Percentiles rank a stretch among this genome's conserved stretches.
phyloP scores from a whole-genome alignment of 2,113 vertebrate genomes.

The Gulo gulo region DNA sequence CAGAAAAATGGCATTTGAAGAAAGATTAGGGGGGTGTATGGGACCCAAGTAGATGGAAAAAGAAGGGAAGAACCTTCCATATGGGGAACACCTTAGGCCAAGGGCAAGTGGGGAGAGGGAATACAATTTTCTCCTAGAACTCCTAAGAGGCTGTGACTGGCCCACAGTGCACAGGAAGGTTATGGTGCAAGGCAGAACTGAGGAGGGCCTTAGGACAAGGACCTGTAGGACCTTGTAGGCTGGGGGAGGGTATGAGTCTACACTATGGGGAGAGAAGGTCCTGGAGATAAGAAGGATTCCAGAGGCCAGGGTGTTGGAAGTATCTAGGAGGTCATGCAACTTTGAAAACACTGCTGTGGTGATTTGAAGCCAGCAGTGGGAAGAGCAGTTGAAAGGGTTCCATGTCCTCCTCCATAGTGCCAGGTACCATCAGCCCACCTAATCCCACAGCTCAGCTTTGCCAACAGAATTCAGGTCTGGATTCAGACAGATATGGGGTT shows the following conservation, averaged over 20 bases:
- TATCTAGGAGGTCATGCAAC: too few relatives aligned
- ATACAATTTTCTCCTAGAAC: neutral
- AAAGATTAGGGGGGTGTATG: too few relatives aligned
- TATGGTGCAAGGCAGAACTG: too few relatives aligned
- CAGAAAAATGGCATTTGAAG: neutral
- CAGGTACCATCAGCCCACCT: neutral
- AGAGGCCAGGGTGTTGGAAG: neutral
- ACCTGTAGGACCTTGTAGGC: neutral
- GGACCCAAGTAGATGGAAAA: neutral
- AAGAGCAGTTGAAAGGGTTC: neutral
- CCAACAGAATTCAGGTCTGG: neutral
- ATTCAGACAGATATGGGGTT: neutral
- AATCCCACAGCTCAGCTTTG: neutral
- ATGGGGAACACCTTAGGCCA: neutral
- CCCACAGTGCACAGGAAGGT: neutral
- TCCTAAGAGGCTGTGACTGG: too few relatives aligned
- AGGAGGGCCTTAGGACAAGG: neutral
- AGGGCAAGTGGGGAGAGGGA: neutral
- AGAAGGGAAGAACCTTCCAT: neutral
- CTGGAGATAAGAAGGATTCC: neutral
- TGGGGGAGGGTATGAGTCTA: neutral
- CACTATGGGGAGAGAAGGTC: neutral
- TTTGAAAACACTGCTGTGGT: neutral
- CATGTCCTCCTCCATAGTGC: fast-evolving
- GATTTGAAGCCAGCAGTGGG: neutral